Conservation (phyloP, 1,140 invertebrate genomes). For the Bombus sylvicola region DNA sequence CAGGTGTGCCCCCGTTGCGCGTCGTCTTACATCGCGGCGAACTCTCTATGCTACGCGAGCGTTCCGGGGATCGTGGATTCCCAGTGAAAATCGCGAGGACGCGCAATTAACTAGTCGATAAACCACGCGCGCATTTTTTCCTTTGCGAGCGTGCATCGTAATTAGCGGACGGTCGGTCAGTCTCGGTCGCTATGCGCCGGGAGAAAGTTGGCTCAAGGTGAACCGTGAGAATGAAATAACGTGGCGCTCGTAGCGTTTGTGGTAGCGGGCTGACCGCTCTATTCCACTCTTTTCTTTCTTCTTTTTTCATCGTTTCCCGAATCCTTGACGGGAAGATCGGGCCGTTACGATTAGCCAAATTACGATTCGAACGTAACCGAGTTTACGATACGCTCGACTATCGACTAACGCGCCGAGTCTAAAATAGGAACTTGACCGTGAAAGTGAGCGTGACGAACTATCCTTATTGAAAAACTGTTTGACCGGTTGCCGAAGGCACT, state of each 20-base stretch:
- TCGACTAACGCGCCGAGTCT: no score
- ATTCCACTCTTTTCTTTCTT: not conserved
- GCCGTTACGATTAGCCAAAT: no score
- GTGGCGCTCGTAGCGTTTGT: conserved; percentile 3
- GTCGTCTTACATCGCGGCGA: no score
- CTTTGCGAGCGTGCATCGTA: conserved; percentile 3
- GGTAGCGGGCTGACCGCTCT: not conserved
- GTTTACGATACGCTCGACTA: no score
- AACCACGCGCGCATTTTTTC: not conserved
- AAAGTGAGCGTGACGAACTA: no score
- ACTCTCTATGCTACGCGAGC: not conserved
- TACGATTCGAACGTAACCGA: no score
- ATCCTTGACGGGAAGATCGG: no score
- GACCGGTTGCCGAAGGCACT: no score
- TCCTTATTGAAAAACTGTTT: no score
- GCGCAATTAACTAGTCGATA: conserved; percentile 8
- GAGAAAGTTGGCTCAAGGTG: conserved; percentile 50
- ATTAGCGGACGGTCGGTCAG: conserved; percentile 4
- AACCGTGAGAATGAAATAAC: conserved; percentile 29
- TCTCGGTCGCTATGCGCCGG: not conserved
- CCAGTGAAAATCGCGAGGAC: not conserved
- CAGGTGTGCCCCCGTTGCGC: conserved; percentile 34
- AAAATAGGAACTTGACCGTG: no score
- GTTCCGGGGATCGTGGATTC: not conserved
- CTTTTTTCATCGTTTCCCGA: no score